These are phyloP conservation scores for Hippocampus zosterae DNA, from an alignment of 2,113 vertebrate genomes.

Conservation along the genomic window DNA sequence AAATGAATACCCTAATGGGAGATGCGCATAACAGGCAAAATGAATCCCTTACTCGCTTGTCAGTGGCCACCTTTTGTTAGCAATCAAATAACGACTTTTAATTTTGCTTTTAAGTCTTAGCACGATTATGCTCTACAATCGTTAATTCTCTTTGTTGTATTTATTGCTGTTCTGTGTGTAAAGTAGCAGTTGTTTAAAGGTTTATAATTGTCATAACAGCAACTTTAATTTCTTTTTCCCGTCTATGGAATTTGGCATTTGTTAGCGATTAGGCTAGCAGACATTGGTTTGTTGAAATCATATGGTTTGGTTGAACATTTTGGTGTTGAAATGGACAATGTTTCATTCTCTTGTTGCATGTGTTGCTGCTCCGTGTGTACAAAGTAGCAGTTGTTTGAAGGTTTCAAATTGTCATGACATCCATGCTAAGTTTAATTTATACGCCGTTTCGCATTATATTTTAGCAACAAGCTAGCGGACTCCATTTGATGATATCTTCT, in stretches of 20 bases:
- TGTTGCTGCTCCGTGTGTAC: neutral
- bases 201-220: neutral
- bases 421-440: neutral
- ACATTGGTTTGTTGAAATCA: neutral
- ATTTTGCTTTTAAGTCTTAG: no score
- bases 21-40: neutral
- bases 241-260: no score
- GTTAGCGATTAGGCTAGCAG: neutral
- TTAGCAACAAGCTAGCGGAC: no score
- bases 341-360: neutral
- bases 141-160: neutral
- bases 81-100: neutral
- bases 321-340: neutral
- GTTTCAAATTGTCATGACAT: neutral
- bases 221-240: no score
- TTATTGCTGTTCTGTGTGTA: neutral
- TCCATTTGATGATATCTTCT: no score
- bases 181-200: neutral
- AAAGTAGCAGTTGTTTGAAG: neutral
- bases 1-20: slow-evolving; percentile 4
- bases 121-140: no score
- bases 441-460: no score
- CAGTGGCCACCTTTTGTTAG: neutral
- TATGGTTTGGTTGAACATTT: neutral
- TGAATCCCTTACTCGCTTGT: neutral